These are phyloP conservation scores for Cryptoblepharus egeriae DNA, from an alignment of 2,797 vertebrate species.

Conservation along the genomic window DNA sequence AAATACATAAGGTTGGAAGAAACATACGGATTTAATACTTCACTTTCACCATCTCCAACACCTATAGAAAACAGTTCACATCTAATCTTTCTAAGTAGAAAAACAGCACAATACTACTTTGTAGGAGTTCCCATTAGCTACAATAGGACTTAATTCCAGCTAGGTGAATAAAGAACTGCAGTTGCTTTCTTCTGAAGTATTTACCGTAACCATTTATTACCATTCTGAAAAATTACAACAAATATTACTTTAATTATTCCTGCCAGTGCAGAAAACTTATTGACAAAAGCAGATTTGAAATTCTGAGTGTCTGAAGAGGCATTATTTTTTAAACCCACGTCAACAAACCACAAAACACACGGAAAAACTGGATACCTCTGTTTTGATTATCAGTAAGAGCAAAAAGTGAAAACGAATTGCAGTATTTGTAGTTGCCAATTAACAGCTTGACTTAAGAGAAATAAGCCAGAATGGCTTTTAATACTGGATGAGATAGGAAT, in stretches of 20 bases:
- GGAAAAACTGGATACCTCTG: background rate
- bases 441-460: background rate
- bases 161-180: no score
- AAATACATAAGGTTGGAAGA: constrained; percentile 21
- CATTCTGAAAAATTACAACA: no score
- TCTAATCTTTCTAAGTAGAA: background rate
- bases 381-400: background rate
- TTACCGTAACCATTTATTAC: no score
- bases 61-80: background rate
- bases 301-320: no score
- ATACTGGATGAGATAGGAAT: background rate
- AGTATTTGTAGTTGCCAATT: background rate
- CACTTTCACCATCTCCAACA: background rate
- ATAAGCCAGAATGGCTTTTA: background rate
- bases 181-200: background rate
- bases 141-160: no score
- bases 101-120: background rate
- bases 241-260: no score
- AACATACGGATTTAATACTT: background rate
- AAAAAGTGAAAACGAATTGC: background rate
- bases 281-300: no score
- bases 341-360: no score
- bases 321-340: no score
- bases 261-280: no score
- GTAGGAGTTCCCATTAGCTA: no score